Percentiles rank a stretch among this genome's conserved stretches.
phyloP scores from a whole-genome alignment of 2,113 vertebrate species.

The Varanus komodoensis region DNA sequence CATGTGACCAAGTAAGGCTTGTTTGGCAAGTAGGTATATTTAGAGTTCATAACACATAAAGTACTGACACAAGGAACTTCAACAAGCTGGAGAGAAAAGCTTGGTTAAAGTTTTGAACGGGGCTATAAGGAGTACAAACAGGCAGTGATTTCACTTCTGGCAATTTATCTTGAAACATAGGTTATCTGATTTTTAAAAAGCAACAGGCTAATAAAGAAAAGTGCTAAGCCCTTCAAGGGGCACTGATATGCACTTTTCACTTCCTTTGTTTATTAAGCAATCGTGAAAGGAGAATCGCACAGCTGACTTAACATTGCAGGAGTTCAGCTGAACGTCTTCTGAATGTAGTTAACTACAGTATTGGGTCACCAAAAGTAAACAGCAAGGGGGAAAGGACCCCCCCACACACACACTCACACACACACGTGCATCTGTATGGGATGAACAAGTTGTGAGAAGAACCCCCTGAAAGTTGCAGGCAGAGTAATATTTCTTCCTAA shows the following conservation, averaged over 20 bases:
- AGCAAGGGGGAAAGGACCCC: not conserved
- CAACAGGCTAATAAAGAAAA: not conserved
- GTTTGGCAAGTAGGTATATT: not conserved
- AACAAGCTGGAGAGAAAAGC: not conserved
- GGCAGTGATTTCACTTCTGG: not conserved
- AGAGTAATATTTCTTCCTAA: not conserved
- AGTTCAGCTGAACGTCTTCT: not conserved
- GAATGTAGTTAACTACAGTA: not conserved
- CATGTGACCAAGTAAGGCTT: too few species aligned
- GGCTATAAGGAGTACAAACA: not conserved
- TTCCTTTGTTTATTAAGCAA: not conserved
- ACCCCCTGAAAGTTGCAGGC: not conserved
- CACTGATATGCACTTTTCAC: not conserved
- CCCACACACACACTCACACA: fast-evolving
- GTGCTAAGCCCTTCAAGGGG: not conserved
- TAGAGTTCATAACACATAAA: not conserved
- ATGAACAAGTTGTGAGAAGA: not conserved
- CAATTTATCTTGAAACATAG: not conserved
- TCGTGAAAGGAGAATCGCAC: not conserved
- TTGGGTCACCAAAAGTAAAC: not conserved
- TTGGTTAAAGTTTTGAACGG: not conserved
- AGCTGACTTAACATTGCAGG: not conserved
- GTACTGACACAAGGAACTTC: not conserved
- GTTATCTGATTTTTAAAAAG: not conserved
- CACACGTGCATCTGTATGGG: not conserved